Base-by-base conservation (phyloP, 2,888 invertebrate species). In the Sminthurinus aureus region DNA sequence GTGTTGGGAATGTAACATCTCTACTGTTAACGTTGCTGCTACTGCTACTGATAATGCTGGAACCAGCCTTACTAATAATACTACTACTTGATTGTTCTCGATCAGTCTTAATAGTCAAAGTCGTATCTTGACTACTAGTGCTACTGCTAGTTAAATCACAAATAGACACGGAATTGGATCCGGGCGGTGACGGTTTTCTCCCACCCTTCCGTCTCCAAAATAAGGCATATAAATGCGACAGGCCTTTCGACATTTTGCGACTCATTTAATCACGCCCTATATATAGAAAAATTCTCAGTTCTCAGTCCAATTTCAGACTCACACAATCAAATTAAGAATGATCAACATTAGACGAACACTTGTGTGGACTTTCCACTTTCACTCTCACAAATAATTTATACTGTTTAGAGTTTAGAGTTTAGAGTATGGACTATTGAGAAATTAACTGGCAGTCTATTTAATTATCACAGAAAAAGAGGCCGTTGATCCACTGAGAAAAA, bases 171-270 rank as follows among this genome's bases (percentile, higher is more conserved):
- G 26, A 15, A 78, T 15, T 66, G 0, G 78, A 78, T 13, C 15
- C 64, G n/a, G 66, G 78, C 18, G 78, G 78, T 18, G 24, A 9
- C 64, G 58, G 64, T 20, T 22, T 18, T 22, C 77, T 26, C 15
- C 51, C 75, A 51, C 77, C 58, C 51, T 73, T 73, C 38, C 75
- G n/a, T 75, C 20, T 50, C 22, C 85, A 71, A 75, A 87, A 85
- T 13, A 87, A 58, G 4, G 87, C 87, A 82, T 85, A 86, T 75
- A 87, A 80, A 85, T 87, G 85, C 85, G 75, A 83, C 13, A 87
- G 69, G 74, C 85, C 85, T 77, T 85, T 74, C 9, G 87, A 86
- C 87, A 87, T 87, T 85, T 85, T 86, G 20, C 82, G 69, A 82
- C 84, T 85, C 75, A 75, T 75, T 75, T 51, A 38, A 9, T 38